A percentile compares a stretch with the other conserved stretches of the same genome.
phyloP scores from a whole-genome alignment of 1,140 invertebrate species.

The Drosophila lowei region DNA sequence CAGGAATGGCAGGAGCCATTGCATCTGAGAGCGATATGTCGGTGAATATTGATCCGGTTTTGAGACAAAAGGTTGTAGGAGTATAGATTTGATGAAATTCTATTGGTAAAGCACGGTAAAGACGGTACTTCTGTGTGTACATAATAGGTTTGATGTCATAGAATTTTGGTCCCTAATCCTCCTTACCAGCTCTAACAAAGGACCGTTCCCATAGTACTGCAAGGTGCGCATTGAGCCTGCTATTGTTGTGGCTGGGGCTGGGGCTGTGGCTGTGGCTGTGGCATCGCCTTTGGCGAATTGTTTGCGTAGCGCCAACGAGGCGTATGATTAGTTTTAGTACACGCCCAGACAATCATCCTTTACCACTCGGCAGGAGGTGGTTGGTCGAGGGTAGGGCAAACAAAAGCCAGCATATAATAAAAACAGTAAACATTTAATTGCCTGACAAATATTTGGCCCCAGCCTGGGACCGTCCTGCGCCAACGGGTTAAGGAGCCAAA shows the following conservation, averaged over 20 bases:
- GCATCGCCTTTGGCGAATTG: constrained; percentile 27
- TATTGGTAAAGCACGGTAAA: too few relatives aligned
- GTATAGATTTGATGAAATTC: too few relatives aligned
- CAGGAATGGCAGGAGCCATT: too few relatives aligned
- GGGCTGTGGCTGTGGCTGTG: constrained; percentile 21
- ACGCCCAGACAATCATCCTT: constrained; percentile 17
- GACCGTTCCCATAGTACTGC: constrained; percentile 1
- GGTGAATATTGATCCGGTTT: neutral
- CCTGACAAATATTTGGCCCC: constrained; percentile 65
- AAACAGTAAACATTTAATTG: constrained; percentile 75
- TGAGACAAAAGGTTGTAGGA: neutral
- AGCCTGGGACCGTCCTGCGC: neutral
- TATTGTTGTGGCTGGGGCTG: constrained; percentile 28
- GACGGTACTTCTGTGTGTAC: too few relatives aligned
- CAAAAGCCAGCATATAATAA: constrained; percentile 47
- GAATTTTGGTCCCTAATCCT: too few relatives aligned
- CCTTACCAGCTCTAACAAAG: too few relatives aligned
- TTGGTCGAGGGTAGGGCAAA: constrained; percentile 14
- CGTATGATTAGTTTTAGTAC: constrained; percentile 67
- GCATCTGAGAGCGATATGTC: constrained; percentile 2
- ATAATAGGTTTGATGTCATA: too few relatives aligned
- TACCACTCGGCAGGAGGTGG: neutral
- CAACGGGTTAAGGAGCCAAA: constrained; percentile 50
- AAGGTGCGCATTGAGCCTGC: constrained; percentile 30
- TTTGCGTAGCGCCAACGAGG: constrained; percentile 57